Conservation (phyloP, 2,113 vertebrate genomes). For the Sylvia atricapilla region DNA sequence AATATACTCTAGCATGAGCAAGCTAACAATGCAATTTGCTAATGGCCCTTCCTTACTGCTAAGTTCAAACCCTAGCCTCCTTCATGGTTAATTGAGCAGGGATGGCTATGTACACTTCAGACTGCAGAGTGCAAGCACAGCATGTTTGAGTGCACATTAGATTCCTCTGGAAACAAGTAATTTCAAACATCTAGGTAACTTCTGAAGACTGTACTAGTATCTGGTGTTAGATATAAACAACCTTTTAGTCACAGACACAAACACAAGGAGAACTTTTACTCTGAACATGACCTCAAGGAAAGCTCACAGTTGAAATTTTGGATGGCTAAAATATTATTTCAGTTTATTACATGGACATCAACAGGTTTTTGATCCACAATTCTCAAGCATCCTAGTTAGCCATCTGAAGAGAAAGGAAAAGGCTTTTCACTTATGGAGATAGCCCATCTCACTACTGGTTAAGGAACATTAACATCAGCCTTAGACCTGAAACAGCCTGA, state of each 20-base stretch:
- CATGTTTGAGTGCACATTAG: background rate
- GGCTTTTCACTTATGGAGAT: background rate
- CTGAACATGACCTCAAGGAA: background rate
- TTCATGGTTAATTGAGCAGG: background rate
- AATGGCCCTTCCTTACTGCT: background rate
- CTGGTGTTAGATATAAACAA: background rate
- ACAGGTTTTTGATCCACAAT: background rate
- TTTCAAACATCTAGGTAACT: conserved; percentile 12
- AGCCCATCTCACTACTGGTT: background rate
- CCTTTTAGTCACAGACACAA: background rate
- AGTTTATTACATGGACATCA: background rate
- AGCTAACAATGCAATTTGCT: background rate
- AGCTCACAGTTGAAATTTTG: background rate
- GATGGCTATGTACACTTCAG: background rate
- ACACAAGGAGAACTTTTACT: background rate
- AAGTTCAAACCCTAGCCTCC: background rate
- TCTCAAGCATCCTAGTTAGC: background rate
- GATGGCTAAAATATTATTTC: background rate
- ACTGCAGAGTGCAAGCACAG: conserved; percentile 1
- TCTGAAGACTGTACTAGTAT: background rate
- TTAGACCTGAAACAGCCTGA: background rate
- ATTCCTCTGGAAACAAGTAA: conserved; percentile 45
- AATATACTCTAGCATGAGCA: background rate
- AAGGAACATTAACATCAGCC: background rate
- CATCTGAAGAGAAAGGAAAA: background rate